Conservation (phyloP, 2,888 invertebrate species). For the Xylocampa areola region DNA sequence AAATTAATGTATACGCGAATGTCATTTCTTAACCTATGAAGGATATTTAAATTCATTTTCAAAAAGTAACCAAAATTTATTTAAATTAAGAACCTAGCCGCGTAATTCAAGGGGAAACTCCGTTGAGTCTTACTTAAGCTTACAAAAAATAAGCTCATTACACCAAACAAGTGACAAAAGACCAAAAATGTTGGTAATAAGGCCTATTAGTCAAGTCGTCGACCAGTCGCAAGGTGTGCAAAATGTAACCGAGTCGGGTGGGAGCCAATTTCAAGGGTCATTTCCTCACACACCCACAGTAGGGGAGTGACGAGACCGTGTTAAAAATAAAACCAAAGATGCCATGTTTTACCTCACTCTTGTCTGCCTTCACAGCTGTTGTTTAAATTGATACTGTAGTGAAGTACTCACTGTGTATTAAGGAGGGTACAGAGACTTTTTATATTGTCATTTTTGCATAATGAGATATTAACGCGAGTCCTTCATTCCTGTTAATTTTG, state of each 20-base stretch:
- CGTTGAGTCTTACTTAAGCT: conserved; percentile 47
- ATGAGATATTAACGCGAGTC: conserved; percentile 44
- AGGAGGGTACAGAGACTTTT: conserved; percentile 20
- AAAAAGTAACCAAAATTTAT: conserved; percentile 28
- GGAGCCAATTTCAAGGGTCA: conserved; percentile 87
- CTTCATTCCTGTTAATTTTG: conserved; percentile 28
- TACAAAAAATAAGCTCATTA: conserved; percentile 67
- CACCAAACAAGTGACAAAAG: conserved; percentile 76
- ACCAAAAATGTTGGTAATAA: conserved; percentile 78
- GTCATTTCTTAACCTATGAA: background rate
- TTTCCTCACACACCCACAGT: conserved; percentile 80
- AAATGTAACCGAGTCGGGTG: conserved; percentile 77
- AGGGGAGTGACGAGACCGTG: conserved; percentile 63
- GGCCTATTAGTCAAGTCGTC: conserved; percentile 80
- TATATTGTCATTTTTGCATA: conserved; percentile 27
- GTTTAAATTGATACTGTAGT: conserved; percentile 62
- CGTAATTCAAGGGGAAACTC: conserved; percentile 38
- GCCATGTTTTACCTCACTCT: conserved; percentile 57
- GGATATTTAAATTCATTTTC: background rate
- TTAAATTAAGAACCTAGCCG: conserved; percentile 7
- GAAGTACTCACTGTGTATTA: conserved; percentile 46
- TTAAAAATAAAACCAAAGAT: conserved; percentile 75
- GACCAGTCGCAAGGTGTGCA: conserved; percentile 80
- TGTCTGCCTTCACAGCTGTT: conserved; percentile 71
- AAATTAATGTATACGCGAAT: background rate